phyloP scores from a whole-genome alignment of 2,113 vertebrate species.

The Podarcis muralis region DNA sequence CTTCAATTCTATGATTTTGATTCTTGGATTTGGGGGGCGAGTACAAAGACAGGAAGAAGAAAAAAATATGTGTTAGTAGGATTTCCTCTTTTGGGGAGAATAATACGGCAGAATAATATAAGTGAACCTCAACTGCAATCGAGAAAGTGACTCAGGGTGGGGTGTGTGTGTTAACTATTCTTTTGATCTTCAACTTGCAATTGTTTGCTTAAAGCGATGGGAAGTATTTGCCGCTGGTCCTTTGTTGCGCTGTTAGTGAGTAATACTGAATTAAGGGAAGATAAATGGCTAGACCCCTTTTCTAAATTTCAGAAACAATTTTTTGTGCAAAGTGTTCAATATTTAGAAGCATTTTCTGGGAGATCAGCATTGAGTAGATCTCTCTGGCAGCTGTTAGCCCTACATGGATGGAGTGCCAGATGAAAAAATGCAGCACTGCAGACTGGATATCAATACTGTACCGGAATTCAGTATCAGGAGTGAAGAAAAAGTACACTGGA shows the following conservation, averaged over 20 bases:
- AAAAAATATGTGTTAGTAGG: no score
- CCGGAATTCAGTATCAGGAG: not conserved
- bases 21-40: no score
- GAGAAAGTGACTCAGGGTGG: no score
- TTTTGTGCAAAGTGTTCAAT: slow-evolving; percentile 27
- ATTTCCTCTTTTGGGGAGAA: no score
- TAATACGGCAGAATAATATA: no score
- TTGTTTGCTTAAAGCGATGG: not conserved
- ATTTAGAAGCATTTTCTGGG: not conserved
- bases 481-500: not conserved
- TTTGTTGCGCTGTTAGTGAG: not conserved
- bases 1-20: no score
- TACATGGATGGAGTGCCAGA: not conserved
- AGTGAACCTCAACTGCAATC: no score
- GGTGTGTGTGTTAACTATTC: no score
- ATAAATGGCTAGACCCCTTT: not conserved
- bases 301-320: slow-evolving; percentile 21
- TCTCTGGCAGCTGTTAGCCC: slow-evolving; percentile 16
- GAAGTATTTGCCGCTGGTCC: not conserved
- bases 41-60: no score
- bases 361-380: fast-evolving
- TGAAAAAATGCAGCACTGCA: slow-evolving; percentile 4
- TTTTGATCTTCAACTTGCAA: not conserved
- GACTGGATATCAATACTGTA: not conserved
- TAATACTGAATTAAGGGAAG: not conserved